Conservation (phyloP, 2,113 vertebrate genomes). For the Dromas ardeola region DNA sequence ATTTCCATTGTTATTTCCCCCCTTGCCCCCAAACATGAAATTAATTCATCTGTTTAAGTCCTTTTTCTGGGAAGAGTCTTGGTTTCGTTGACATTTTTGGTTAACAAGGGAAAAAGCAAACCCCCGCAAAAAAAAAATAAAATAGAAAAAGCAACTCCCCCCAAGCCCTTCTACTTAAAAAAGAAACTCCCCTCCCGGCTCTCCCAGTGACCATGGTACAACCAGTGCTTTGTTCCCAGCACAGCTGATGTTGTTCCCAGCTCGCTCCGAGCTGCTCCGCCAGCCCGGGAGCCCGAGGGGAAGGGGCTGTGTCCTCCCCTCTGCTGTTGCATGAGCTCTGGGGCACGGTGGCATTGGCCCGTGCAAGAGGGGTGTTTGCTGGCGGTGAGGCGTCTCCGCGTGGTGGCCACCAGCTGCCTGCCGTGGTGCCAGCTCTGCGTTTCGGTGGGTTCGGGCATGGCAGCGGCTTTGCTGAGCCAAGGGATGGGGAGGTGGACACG, state of each 20-base stretch:
- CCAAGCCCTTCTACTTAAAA: background rate
- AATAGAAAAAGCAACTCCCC: background rate
- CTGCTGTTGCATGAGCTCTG: background rate
- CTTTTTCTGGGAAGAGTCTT: slow-evolving; percentile 24
- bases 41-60: background rate
- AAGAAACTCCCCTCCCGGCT: background rate
- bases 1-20: slow-evolving; percentile 23
- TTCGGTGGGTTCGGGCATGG: background rate
- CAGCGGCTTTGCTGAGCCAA: accelerated
- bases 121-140: background rate
- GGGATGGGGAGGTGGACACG: background rate
- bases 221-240: slow-evolving; percentile 26
- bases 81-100: background rate
- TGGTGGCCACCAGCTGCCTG: background rate
- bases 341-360: accelerated
- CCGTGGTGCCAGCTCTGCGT: accelerated
- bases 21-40: background rate
- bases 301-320: background rate
- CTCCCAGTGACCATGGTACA: background rate
- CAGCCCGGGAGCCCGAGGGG: background rate
- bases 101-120: background rate
- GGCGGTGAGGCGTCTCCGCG: background rate
- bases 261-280: background rate
- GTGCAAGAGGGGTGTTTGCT: background rate
- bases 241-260: background rate